Base-by-base conservation (phyloP, 1,140 invertebrate species). In the Leptinotarsa texana region DNA sequence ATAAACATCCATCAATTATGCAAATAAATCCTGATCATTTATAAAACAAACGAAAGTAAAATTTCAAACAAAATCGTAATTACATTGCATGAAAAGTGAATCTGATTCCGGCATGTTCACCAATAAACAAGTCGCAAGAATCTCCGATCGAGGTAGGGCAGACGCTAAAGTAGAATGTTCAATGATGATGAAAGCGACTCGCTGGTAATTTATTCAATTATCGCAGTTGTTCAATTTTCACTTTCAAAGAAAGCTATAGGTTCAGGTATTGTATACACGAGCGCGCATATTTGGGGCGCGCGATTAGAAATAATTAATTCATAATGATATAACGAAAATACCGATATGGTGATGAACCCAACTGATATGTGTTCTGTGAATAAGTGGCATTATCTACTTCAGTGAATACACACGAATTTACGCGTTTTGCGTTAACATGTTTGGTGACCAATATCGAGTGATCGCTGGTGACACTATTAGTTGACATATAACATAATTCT, bases 31-130 rank as follows among this genome's bases (percentile, higher is more conserved):
- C 51, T 15, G 51, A 15, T n/a, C n/a, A 57, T 57, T 57, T 57
- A 57, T 57, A 57, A 57, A 57, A 57, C 51, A 57, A 57, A 57
- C 51, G 51, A 57, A 57, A 57, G 51, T 57, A 15, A 57, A 57
- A 57, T 15, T 15, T 57, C 51, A 57, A 57, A 57, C 51, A 57
- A 57, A 57, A 57, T 15, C 51, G 51, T n/a, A 57, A 57, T 17
- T 57, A 17, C 51, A 57, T 57, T 18, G 51, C 15, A 57, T 57
- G 51, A 57, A 57, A 57, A 57, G 51, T 18, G 51, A 57, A 57
- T 17, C 51, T n/a, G 51, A 57, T 57, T 57, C n/a, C 51, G 51
- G 15, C 51, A 18, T 57, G 51, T 57, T 57, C n/a, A 57, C 51
- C 15, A 57, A 57, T 57, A 57, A 57, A n/a, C 51, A 18, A 57